A percentile compares a stretch with the other conserved stretches of the same genome.
These are phyloP conservation scores for Athripsodes cinereus DNA, from an alignment of 2,888 invertebrate species.

Conservation along the genomic window DNA sequence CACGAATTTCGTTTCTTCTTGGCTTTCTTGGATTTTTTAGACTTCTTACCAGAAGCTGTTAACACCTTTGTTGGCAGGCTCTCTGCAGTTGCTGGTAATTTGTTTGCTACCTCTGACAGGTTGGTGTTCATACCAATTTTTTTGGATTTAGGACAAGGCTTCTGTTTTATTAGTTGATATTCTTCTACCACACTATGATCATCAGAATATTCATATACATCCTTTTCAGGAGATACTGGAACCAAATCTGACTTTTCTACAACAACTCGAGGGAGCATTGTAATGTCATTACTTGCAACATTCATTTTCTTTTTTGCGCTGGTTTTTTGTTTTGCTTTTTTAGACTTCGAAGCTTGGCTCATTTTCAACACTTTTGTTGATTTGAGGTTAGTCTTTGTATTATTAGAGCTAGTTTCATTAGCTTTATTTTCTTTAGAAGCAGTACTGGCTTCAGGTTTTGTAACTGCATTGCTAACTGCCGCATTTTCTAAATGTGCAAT, in stretches of 20 bases:
- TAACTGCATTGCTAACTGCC: too few relatives aligned
- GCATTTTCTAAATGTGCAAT: slow-evolving; percentile 39
- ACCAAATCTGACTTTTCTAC: slow-evolving; percentile 3
- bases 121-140: not conserved
- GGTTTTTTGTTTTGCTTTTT: not conserved
- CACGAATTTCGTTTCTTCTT: slow-evolving; percentile 26
- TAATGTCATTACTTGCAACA: not conserved
- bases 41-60: not conserved
- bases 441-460: not conserved
- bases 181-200: not conserved
- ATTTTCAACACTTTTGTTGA: not conserved
- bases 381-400: not conserved
- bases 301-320: not conserved
- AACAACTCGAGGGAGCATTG: slow-evolving; percentile 1
- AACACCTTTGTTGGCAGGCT: too few relatives aligned
- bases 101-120: too few relatives aligned
- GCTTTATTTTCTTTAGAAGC: not conserved
- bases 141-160: slow-evolving; percentile 17
- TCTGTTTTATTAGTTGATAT: slow-evolving; percentile 7
- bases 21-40: not conserved
- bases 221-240: not conserved
- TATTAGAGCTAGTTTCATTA: not conserved
- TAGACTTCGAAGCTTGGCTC: slow-evolving; percentile 3
- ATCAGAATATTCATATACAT: slow-evolving; percentile 18
- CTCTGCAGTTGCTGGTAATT: too few relatives aligned